Evolutionary conservation across 2,113 vertebrate genomes (phyloP).

Genomic region (Lophura nycthemera): DNA sequence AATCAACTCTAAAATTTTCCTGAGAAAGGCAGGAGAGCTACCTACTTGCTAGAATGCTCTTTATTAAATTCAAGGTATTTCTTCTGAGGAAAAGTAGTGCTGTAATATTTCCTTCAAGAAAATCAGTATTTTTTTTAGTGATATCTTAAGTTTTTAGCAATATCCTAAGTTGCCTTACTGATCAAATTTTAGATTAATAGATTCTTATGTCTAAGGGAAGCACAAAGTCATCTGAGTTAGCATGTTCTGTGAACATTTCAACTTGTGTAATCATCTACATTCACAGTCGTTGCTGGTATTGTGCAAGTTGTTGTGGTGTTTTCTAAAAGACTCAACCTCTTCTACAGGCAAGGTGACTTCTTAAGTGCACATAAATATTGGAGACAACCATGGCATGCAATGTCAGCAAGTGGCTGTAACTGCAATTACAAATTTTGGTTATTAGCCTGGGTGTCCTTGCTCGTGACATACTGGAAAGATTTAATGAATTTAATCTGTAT

Average conservation of each 20-base stretch:
- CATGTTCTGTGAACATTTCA: background rate
- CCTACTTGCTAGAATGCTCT: background rate
- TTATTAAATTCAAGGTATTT: background rate
- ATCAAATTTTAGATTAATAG: background rate
- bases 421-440: background rate
- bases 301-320: background rate
- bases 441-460: background rate
- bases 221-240: background rate
- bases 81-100: background rate
- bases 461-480: background rate
- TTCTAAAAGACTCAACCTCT: background rate
- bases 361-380: background rate
- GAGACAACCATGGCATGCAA: background rate
- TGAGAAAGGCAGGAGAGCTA: background rate
- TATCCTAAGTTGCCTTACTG: background rate
- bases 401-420: background rate
- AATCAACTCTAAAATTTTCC: background rate
- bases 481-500: background rate
- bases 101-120: background rate
- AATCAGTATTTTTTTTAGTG: background rate
- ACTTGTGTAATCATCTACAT: background rate
- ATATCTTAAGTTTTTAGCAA: background rate
- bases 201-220: background rate
- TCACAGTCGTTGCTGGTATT: background rate
- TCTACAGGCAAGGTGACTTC: background rate